These are phyloP conservation scores for Anarsia innoxiella DNA, from an alignment of 2,888 invertebrate species.

Conservation along the genomic window DNA sequence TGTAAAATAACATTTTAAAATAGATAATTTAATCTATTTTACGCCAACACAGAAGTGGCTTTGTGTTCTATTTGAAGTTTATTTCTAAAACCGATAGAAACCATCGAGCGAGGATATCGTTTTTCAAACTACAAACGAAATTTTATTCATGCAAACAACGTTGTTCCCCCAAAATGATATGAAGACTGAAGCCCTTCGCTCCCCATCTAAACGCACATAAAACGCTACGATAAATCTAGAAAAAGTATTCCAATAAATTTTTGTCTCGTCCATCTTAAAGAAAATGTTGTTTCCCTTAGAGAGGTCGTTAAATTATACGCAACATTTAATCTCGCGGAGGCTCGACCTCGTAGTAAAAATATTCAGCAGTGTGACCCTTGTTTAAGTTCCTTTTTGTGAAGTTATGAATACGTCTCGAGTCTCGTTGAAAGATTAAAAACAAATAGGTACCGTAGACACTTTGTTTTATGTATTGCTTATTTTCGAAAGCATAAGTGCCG, in stretches of 20 bases:
- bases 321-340: constrained; percentile 40
- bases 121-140: no score
- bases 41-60: no score
- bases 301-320: constrained; percentile 43
- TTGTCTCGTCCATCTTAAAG: constrained; percentile 17
- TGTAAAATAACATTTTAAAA: no score
- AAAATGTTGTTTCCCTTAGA: constrained; percentile 32
- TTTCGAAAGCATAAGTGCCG: neutral
- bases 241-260: constrained; percentile 10
- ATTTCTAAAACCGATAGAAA: no score
- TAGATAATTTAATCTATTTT: no score
- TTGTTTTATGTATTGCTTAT: neutral
- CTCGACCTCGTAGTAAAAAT: constrained; percentile 27
- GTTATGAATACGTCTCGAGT: constrained; percentile 20
- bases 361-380: constrained; percentile 28
- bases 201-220: no score
- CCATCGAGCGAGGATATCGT: no score
- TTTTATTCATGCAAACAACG: no score
- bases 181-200: no score
- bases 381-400: constrained; percentile 24
- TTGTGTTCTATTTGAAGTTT: no score
- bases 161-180: no score
- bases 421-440: no score
- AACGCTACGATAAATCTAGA: constrained; percentile 9
- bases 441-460: neutral